phyloP scores from a whole-genome alignment of 2,888 invertebrate species.

The Monoplex corrugatus region DNA sequence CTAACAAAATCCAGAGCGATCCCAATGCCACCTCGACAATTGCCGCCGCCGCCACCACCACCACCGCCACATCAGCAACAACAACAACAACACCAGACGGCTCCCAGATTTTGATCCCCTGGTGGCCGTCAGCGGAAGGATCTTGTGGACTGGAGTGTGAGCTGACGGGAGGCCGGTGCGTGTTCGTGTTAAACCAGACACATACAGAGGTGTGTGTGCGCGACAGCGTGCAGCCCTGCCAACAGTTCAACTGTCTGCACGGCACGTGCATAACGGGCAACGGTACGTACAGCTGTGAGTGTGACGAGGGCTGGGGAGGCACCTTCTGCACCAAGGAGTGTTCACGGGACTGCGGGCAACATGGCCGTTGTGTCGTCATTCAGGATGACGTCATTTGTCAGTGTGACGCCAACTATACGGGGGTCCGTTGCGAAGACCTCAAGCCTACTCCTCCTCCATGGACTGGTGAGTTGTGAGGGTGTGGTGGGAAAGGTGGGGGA shows the following conservation, averaged over 20 bases:
- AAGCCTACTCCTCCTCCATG: conserved; percentile 49
- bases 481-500: background rate
- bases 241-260: conserved; percentile 41
- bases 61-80: too few species aligned
- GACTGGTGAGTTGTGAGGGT: conserved; percentile 36
- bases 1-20: background rate
- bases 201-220: conserved; percentile 16
- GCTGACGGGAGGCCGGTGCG: conserved; percentile 35
- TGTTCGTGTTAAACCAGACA: conserved; percentile 15
- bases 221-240: conserved; percentile 33
- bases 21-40: background rate
- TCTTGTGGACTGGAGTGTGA: conserved; percentile 31
- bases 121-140: background rate
- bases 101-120: background rate
- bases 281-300: conserved; percentile 53
- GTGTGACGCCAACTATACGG: conserved; percentile 64
- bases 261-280: conserved; percentile 46
- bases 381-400: conserved; percentile 59
- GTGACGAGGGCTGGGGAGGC: conserved; percentile 56
- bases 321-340: conserved; percentile 58
- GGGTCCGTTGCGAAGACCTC: conserved; percentile 59
- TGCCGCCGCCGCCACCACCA: background rate
- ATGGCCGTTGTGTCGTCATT: conserved; percentile 56
- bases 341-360: conserved; percentile 54
- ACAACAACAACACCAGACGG: background rate